These are phyloP conservation scores for Aplochiton taeniatus DNA, from an alignment of 2,797 vertebrate species.

Conservation along the genomic window DNA sequence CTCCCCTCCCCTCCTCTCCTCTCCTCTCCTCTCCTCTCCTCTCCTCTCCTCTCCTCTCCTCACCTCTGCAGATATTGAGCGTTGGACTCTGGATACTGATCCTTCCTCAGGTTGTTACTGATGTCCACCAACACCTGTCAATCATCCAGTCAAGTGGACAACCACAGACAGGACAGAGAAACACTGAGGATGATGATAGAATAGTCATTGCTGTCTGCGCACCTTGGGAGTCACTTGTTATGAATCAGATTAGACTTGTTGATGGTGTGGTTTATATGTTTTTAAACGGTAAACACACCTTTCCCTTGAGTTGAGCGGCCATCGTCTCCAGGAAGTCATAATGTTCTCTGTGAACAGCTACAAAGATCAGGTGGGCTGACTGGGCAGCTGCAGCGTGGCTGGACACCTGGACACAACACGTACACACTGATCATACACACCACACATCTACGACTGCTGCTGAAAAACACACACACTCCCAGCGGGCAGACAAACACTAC, in stretches of 20 bases:
- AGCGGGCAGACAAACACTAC: not conserved
- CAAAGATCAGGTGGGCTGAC: conserved; percentile 76
- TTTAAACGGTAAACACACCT: conserved; percentile 59
- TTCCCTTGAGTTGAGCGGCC: conserved; percentile 75
- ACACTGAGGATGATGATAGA: too few species aligned
- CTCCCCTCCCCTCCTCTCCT: too few species aligned
- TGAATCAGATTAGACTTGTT: too few species aligned
- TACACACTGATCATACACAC: too few species aligned
- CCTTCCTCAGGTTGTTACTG: conserved; percentile 90
- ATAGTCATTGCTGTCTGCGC: too few species aligned
- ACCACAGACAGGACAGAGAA: too few species aligned
- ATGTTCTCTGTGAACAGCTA: conserved; percentile 85
- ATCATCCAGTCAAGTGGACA: not conserved
- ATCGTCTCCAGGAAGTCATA: conserved; percentile 80
- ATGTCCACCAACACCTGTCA: conserved; percentile 88
- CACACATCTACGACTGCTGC: too few species aligned
- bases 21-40: too few species aligned
- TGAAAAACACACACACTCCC: not conserved
- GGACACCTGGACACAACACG: conserved; percentile 67
- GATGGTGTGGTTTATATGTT: too few species aligned
- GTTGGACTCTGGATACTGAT: conserved; percentile 88
- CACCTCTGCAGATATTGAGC: conserved; percentile 73
- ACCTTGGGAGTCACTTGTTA: too few species aligned
- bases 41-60: conserved; percentile 3
- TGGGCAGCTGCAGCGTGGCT: conserved; percentile 78